Base-by-base conservation (phyloP, 2,888 invertebrate species). In the Taphrorychus bicolor region DNA sequence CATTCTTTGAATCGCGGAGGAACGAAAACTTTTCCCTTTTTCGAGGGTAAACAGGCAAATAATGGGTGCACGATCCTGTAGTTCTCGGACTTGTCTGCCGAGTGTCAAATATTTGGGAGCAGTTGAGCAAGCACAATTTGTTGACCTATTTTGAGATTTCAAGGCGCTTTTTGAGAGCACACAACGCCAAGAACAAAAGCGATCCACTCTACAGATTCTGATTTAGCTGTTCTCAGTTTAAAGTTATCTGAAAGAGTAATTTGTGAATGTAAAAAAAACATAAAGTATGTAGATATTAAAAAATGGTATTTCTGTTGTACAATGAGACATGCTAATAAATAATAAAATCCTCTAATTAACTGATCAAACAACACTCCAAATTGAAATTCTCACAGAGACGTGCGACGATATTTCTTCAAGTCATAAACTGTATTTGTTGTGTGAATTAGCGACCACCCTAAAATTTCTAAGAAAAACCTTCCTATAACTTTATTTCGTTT, bases 1-100 rank as follows among this genome's bases (percentile, higher is more conserved):
- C 74, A 75, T 53, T 69, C 70, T 72, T 73, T 72, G 73, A 70
- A 70, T 66, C 69, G 61, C 65, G 23, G 73, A 72, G 72, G 68
- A 73, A 72, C 71, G 69, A 70, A 67, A 70, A 71, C 71, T 72
- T 73, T 71, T 72, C 59, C 61, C 66, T 52, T 69, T 70, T 70
- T 69, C 61, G 56, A 64, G 58, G 18, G 56, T 53, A 69, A 65
- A 61, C 48, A 65, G 17, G 61, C 59, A 69, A 69, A 61, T 64
- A 69, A 64, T 65, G 65, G 57, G 52, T 65, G 69, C 59, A 59
- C 69, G 65, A 52, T 59, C 52, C 48, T 45, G 60, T 65, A 52
- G 51, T 64, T 59, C 56, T 32, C 45, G 54, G 61, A 40, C 49
- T 65, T 65, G 48, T 51, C 57, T 14, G 45, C 24, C 24, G 32